Evolutionary conservation across 1,140 invertebrate species (phyloP), one percentile per base, ranked within the genome.

Genomic region (Drosophila erecta): DNA sequence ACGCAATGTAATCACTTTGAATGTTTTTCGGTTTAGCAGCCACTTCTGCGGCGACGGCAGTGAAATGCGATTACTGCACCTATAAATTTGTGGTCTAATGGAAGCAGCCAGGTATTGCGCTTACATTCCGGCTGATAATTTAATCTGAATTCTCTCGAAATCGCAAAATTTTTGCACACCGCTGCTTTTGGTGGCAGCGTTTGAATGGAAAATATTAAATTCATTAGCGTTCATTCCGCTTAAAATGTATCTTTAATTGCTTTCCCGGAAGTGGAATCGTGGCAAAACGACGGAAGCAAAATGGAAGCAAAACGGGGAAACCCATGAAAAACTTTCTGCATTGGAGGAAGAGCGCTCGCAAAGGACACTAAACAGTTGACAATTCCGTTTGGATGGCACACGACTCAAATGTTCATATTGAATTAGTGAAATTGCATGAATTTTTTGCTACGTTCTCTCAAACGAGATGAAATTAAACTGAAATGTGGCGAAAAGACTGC

Each of bases 1-100:
- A 86, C 83, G 81, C 61, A 79, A 44, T 55, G 81, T 76, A 87
- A 87, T 87, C 69, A 85, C 78, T 75, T 85, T 65, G 50, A 81
- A 85, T 73, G 66, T 58, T 64, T 74, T 83, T 55, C 40, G 58
- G 40, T 66, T 80, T 78, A 77, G 85, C 81, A 70, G 78, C 57
- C 55, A 54, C 61, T 76, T 54, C 59, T 77, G 65, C 62, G 60
- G 67, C 41, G 37, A 49, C 20, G 30, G 17, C 20, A 64, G 49
- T 56, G 59, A 65, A 61, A 46, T 58, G 55, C 51, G 56, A 60
- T 76, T 76, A 76, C 64, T 69, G 72, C 59, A 75, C 35, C 61
- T 56, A 76, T 51, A 58, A 66, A 67, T 76, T 76, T 41, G 33
- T 12, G 35, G 35, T 35, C 53, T 65, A 66, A 76, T 76, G 60